Percentiles rank a stretch among this genome's conserved stretches.
Conservation (phyloP, 2,888 invertebrate genomes). For the Drosophila neonasuta region DNA sequence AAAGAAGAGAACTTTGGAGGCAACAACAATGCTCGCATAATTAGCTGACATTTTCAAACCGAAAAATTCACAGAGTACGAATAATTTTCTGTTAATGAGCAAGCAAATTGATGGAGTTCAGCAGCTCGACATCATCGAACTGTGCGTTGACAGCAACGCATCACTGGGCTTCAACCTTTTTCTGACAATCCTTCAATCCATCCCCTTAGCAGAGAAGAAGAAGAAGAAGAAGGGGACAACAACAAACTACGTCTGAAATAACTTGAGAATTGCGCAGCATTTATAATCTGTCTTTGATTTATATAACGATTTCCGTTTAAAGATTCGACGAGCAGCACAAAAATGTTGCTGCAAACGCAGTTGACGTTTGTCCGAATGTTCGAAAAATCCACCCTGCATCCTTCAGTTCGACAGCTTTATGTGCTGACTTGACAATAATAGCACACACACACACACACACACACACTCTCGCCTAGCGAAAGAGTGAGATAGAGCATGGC, state of each 20-base stretch:
- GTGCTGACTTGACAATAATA: slow-evolving; percentile 77
- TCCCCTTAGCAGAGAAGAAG: background rate
- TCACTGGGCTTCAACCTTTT: slow-evolving; percentile 51
- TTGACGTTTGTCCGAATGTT: slow-evolving; percentile 45
- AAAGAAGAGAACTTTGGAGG: slow-evolving; percentile 1
- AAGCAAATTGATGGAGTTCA: slow-evolving; percentile 16
- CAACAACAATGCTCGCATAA: slow-evolving; percentile 46
- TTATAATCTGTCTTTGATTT: slow-evolving; percentile 78
- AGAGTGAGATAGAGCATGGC: slow-evolving; percentile 6
- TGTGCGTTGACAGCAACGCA: slow-evolving; percentile 28
- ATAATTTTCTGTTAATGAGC: slow-evolving; percentile 53
- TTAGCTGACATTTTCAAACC: slow-evolving; percentile 56
- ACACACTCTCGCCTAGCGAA: slow-evolving; percentile 11
- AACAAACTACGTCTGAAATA: slow-evolving; percentile 44
- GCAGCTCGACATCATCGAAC: slow-evolving; percentile 39
- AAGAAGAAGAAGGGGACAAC: slow-evolving; percentile 9
- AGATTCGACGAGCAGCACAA: slow-evolving; percentile 43
- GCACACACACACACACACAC: slow-evolving; percentile 46
- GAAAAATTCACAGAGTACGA: slow-evolving; percentile 14
- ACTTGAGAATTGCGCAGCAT: slow-evolving; percentile 73
- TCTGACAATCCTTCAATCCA: slow-evolving; percentile 2
- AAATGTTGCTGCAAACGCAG: slow-evolving; percentile 41
- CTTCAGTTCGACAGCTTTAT: slow-evolving; percentile 53
- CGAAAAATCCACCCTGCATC: slow-evolving; percentile 13
- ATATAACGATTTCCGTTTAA: slow-evolving; percentile 79